These are phyloP conservation scores for Syrista parreyssii DNA, from an alignment of 2,888 invertebrate genomes.

Conservation along the genomic window DNA sequence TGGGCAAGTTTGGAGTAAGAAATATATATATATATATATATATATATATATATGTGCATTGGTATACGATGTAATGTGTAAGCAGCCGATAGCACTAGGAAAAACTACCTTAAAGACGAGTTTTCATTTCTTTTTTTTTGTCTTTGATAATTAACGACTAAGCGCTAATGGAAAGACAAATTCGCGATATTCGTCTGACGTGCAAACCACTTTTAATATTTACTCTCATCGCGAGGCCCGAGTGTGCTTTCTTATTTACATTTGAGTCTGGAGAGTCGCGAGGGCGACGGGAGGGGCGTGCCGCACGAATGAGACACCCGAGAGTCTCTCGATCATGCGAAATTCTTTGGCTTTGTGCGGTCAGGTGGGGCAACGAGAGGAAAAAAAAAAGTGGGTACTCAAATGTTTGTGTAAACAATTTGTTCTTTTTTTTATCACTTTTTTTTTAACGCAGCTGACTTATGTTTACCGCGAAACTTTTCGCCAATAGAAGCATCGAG, in stretches of 20 bases:
- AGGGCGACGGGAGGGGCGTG: background rate
- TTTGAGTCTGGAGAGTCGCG: background rate
- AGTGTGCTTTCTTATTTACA: background rate
- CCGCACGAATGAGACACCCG: background rate
- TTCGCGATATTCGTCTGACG: background rate
- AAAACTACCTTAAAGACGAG: background rate
- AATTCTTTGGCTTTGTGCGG: background rate
- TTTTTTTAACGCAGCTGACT: background rate
- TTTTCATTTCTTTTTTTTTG: background rate
- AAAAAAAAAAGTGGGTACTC: background rate
- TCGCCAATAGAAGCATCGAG: background rate
- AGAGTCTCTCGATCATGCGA: background rate
- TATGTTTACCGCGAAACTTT: background rate
- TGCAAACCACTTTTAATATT: background rate
- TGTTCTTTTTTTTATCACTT: background rate
- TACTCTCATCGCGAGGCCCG: background rate
- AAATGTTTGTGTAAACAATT: background rate
- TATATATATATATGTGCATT: background rate
- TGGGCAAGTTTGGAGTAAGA: background rate
- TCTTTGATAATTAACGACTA: conserved; percentile 4
- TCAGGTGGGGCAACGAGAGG: background rate
- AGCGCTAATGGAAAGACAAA: conserved; percentile 12
- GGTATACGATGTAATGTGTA: background rate
- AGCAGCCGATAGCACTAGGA: background rate
- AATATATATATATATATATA: background rate